These are phyloP conservation scores for Drosophila albomicans DNA, from an alignment of 1,140 invertebrate species.

Conservation along the genomic window DNA sequence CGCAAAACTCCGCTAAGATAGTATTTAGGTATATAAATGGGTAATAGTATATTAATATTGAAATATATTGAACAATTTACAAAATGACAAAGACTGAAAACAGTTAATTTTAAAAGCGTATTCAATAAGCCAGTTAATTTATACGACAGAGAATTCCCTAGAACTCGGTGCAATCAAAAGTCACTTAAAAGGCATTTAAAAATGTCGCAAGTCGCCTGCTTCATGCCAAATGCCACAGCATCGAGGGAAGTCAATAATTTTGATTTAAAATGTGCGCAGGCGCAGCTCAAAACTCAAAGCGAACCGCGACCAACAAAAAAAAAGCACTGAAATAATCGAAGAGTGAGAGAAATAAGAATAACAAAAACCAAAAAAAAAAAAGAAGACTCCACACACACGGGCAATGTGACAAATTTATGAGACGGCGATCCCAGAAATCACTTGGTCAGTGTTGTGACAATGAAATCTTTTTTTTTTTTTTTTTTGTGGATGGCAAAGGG, in stretches of 20 bases:
- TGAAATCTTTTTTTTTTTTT: conserved; percentile 49
- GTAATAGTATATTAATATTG: too few relatives aligned
- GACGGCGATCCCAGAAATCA: conserved; percentile 49
- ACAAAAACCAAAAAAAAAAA: neutral
- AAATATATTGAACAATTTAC: too few relatives aligned
- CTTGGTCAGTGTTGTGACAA: conserved; percentile 61
- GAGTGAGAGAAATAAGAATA: conserved; percentile 5
- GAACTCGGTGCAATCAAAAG: too few relatives aligned
- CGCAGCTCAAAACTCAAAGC: conserved; percentile 56
- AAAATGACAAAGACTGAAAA: too few relatives aligned
- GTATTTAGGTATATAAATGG: too few relatives aligned
- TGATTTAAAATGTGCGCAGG: conserved; percentile 72
- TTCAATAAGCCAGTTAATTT: too few relatives aligned
- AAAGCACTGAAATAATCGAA: neutral
- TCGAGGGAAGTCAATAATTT: conserved; percentile 53
- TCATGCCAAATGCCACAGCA: neutral
- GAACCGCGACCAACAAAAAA: conserved; percentile 29
- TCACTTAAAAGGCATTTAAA: neutral
- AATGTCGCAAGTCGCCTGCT: neutral
- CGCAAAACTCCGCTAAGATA: too few relatives aligned
- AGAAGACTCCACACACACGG: conserved; percentile 29
- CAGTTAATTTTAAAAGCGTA: too few relatives aligned
- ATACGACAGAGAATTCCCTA: neutral
- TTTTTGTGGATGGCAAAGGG: neutral
- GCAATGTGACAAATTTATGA: conserved; percentile 76